Evolutionary conservation across 2,888 invertebrate genomes (phyloP), one percentile per base, ranked within the genome.

Genomic region (Esperia sulphurella): DNA sequence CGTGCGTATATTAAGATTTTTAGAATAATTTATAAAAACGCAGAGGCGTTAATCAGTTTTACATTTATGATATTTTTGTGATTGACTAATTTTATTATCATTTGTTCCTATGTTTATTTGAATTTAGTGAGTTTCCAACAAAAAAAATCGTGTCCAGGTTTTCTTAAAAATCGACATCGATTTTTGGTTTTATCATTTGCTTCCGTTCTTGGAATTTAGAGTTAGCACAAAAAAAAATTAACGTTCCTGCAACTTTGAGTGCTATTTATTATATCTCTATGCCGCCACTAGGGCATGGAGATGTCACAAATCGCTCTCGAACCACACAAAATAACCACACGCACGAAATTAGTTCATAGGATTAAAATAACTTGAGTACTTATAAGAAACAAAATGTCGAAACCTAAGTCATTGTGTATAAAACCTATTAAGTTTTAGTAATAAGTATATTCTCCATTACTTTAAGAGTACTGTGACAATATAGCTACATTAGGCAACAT

Each of bases 361-460:
- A 75, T 79, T 75, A 77, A 74, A 68, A 76, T 77, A 41, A 75
- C 71, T 79, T 79, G 82, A 78, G 87, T 88, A 87, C 86, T 86
- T 88, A 86, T 89, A 88, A 82, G 88, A 81, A 86, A 86, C 84
- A 84, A 85, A 85, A 81, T 84, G 88, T 89, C 87, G 88, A 87
- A 89, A 82, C 86, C 89, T 89, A 89, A 89, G 89, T 89, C 89
- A 89, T 89, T 88, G 85, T 89, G 87, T 89, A 89, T 87, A 88
- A 85, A 79, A 76, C 76, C 68, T 79, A 78, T 75, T 88, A 86
- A 85, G 87, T 85, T 83, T 75, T 85, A 86, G 84, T 55, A 70
- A 59, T 87, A 86, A 86, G 86, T 74, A 83, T 85, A 83, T 85
- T 83, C 87, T 86, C 88, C 88, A 83, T 85, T 85, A 83, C 79